Percentiles rank a stretch among this genome's conserved stretches.
Evolutionary conservation across 1,140 invertebrate species (phyloP).

Genomic region (Drosophila nigromelanica): DNA sequence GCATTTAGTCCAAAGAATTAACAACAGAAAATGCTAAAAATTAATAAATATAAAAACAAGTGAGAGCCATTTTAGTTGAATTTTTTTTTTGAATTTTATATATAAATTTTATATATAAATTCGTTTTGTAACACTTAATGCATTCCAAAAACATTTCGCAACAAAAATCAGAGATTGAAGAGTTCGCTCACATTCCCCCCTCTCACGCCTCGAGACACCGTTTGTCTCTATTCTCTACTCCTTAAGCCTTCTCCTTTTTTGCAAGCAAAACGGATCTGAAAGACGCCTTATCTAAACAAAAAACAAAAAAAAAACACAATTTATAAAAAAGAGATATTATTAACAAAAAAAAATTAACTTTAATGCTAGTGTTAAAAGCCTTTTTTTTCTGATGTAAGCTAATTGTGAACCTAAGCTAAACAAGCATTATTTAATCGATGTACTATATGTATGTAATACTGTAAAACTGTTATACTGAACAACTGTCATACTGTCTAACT

Average conservation of each 20-base stretch:
- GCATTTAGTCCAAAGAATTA: constrained; percentile 40
- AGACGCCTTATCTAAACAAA: constrained; percentile 58
- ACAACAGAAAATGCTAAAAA: too few relatives aligned
- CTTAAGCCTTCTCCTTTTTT: not conserved
- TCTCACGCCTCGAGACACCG: not conserved
- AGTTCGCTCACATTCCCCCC: constrained; percentile 2
- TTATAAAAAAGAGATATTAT: not conserved
- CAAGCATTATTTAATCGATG: constrained; percentile 18
- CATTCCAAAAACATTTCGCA: constrained; percentile 4
- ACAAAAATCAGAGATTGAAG: not conserved
- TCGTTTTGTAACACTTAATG: not conserved
- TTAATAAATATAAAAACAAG: not conserved
- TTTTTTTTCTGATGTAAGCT: constrained; percentile 41
- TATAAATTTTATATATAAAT: not conserved
- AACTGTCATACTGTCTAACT: constrained; percentile 24
- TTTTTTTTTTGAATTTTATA: not conserved
- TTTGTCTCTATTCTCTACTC: not conserved
- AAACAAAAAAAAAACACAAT: constrained; percentile 1
- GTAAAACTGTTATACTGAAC: not conserved
- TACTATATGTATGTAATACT: constrained; percentile 28
- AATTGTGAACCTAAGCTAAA: constrained; percentile 29
- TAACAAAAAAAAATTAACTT: constrained; percentile 2
- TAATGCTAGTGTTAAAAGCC: constrained; percentile 29
- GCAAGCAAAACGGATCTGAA: constrained; percentile 39
- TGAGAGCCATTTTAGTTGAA: not conserved